Base-by-base conservation (phyloP, 2,888 invertebrate genomes). In the Sarcophaga subvicina region DNA sequence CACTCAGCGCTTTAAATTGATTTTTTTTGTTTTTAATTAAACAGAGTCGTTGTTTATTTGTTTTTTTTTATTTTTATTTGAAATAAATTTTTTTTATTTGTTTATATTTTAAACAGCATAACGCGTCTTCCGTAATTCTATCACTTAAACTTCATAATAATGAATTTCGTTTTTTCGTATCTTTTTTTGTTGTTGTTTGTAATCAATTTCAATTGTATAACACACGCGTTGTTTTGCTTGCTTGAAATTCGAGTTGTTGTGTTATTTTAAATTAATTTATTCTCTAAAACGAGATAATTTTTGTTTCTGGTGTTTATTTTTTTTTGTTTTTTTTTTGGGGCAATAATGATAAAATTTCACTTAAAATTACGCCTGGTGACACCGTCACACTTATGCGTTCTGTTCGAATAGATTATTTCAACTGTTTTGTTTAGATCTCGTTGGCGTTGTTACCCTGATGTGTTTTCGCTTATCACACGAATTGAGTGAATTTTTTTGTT, bases 371-470 rank as follows among this genome's bases (percentile, higher is more conserved):
- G 90, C 91, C 91, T 90, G 37, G 91, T 92, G 89, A 89, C 91
- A 90, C 90, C 92, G 90, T 90, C 88, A 89, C 88, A 89, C 91
- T 91, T 91, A 90, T 91, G 90, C 92, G 91, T 89, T 90, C 91
- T 90, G 92, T 91, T 92, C 92, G 92, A 89, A 90, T 90, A 90
- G 90, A 92, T 90, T 91, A 91, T 91, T 90, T 89, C 89, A 91
- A 92, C 92, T 91, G 90, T 89, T 89, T 89, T 88, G 81, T 81
- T 80, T 87, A 86, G 86, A 87, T 87, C 87, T 84, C 87, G 62
- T 83, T 79, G 63, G 76, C 69, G 79, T 76, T 81, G 81, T 84
- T 84, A 84, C 78, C 81, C 87, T 72, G 37, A 37, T 37, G 80
- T 47, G 27, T 63, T 83, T 76, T 79, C 37, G 76, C 84, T 84